These are phyloP conservation scores for Agriotes lineatus DNA, from an alignment of 2,888 invertebrate species.

Conservation along the genomic window DNA sequence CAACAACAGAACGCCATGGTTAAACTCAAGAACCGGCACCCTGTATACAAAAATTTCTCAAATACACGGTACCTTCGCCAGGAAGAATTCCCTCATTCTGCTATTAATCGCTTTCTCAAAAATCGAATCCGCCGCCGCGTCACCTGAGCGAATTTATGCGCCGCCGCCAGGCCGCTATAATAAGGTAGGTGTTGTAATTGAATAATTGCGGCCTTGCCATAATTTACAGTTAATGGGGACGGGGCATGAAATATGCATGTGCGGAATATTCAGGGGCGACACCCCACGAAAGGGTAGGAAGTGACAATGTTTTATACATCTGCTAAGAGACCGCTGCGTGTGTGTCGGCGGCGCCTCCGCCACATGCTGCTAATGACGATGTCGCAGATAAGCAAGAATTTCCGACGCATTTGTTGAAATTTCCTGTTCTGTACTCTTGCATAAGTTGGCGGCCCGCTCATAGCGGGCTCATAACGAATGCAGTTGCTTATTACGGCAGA, in stretches of 20 bases:
- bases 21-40: too few species aligned
- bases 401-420: slow-evolving; percentile 19
- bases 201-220: slow-evolving; percentile 62
- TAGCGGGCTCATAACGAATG: too few species aligned
- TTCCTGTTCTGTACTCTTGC: slow-evolving; percentile 6
- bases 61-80: too few species aligned
- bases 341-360: slow-evolving; percentile 30
- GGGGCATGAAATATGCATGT: slow-evolving; percentile 61
- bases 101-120: too few species aligned
- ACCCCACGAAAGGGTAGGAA: slow-evolving; percentile 61
- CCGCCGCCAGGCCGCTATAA: slow-evolving; percentile 26
- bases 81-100: too few species aligned
- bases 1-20: too few species aligned
- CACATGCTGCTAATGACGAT: slow-evolving; percentile 41
- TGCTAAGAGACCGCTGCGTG: slow-evolving; percentile 51
- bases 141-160: slow-evolving; percentile 24
- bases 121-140: slow-evolving; percentile 22
- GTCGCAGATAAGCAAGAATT: slow-evolving; percentile 30
- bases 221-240: slow-evolving; percentile 60
- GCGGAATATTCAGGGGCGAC: slow-evolving; percentile 57
- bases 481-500: too few species aligned
- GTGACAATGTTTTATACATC: slow-evolving; percentile 64
- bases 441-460: too few species aligned
- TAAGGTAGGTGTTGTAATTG: slow-evolving; percentile 58
- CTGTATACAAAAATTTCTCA: too few species aligned